Evolutionary conservation across 2,113 vertebrate species (phyloP).

Genomic region (Eptesicus fuscus): DNA sequence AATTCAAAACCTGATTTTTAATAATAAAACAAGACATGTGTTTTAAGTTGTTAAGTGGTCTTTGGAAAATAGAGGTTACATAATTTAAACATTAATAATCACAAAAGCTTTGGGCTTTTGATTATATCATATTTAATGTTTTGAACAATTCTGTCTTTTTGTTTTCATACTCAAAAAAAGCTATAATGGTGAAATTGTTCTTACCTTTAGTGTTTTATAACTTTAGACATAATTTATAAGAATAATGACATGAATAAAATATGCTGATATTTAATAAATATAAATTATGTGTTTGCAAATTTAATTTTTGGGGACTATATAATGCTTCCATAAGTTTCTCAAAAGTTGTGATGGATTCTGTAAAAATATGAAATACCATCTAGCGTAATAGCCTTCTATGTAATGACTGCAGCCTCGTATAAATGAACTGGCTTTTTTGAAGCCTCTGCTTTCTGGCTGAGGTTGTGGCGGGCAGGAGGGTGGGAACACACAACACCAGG

Average conservation of each 20-base stretch:
- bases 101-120: not conserved
- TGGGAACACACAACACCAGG: not conserved
- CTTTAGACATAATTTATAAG: not conserved
- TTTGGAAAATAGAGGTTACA: not conserved
- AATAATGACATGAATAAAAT: not conserved
- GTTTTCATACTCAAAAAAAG: not conserved
- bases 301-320: not conserved
- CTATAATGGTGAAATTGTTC: not conserved
- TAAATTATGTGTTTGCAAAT: not conserved
- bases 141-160: not conserved
- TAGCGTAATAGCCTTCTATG: constrained; percentile 45
- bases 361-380: not conserved
- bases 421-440: constrained; percentile 52
- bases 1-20: not conserved
- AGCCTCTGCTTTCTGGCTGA: not conserved
- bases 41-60: not conserved
- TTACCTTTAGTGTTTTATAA: not conserved
- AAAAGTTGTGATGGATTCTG: not conserved
- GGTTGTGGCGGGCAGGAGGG: not conserved
- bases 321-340: not conserved
- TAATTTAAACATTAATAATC: not conserved
- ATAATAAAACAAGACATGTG: not conserved
- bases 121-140: not conserved
- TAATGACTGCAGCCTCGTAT: constrained; percentile 48
- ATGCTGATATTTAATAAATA: not conserved